Base-by-base conservation (phyloP, 37 sponge, comb jelly and placozoan genomes). In the Beroe forskalii region DNA sequence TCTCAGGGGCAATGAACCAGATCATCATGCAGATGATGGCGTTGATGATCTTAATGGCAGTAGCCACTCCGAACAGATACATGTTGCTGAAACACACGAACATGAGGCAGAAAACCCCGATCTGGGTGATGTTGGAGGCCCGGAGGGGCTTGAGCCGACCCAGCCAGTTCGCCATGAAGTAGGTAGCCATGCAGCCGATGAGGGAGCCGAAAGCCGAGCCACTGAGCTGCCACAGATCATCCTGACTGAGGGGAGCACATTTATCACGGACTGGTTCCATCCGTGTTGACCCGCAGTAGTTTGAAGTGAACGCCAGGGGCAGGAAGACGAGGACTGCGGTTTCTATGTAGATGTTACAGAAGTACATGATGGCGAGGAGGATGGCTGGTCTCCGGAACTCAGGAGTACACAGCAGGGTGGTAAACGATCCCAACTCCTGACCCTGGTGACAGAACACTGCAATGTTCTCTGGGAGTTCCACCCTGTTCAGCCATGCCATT, bases 1-100 rank as follows among this genome's bases (percentile, higher is more conserved):
- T 80, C 28, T 80, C 86, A n/a, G 86, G 86, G 12, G 35, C 35
- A 3, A 80, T 80, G 48, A 80, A 44, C 86, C 86, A 80, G 44
- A 80, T 80, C 44, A 80, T 80, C 86, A 80, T 80, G 55, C 44
- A 41, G 55, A 80, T 44, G 30, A 80, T 38, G 55, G 86, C 86
- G 40, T 80, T 80, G 55, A 80, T 80, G 2, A 80, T 43, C 35
- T 80, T 80, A 3, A 80, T 80, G 14, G 22, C 55, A 12, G 86
- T 80, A 0, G 86, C 43, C 2, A 80, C 86, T 1, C 86, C 86
- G 42, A 80, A 80, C 25, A 80, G 86, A 27, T 80, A 80, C n/a
- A 24, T 24, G n/a, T 80, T 25, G 35, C 40, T 44, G 86, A 80
- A 80, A 25, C 86, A 80, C 28, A 38, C 40, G 22, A 80, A 80